phyloP scores from a whole-genome alignment of 2,113 vertebrate genomes.

The Piaya cayana region DNA sequence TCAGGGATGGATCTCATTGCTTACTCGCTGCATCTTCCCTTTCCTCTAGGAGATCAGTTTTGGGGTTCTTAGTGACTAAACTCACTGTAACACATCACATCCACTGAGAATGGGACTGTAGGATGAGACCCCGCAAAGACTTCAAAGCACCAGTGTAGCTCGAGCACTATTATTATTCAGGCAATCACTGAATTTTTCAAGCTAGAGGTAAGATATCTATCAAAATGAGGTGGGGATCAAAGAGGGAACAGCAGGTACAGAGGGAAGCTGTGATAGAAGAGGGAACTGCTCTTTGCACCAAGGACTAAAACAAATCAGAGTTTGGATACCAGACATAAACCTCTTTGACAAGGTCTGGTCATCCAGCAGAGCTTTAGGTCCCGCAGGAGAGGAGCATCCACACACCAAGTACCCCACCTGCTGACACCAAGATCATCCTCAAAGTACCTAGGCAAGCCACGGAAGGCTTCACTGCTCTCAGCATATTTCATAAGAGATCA shows the following conservation, averaged over 20 bases:
- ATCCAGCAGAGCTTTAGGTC: background rate
- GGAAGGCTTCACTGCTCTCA: background rate
- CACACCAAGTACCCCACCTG: background rate
- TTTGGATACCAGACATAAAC: background rate
- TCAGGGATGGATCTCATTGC: background rate
- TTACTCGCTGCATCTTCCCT: background rate
- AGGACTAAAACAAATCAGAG: background rate
- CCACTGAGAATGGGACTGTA: background rate
- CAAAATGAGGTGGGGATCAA: background rate
- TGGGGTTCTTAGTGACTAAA: background rate
- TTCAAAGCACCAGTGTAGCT: background rate
- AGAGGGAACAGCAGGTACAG: background rate
- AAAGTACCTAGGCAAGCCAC: background rate
- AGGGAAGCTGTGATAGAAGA: background rate
- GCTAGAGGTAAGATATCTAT: background rate
- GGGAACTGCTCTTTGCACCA: background rate
- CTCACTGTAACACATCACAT: background rate
- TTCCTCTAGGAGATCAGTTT: background rate
- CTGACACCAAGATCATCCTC: background rate
- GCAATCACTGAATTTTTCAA: background rate
- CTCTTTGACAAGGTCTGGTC: background rate
- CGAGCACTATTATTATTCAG: background rate
- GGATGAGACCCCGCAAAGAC: background rate
- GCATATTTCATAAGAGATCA: background rate
- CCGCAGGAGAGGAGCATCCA: fast-evolving